These are phyloP conservation scores for Galleria mellonella DNA, from an alignment of 1,140 invertebrate genomes.

Conservation along the genomic window DNA sequence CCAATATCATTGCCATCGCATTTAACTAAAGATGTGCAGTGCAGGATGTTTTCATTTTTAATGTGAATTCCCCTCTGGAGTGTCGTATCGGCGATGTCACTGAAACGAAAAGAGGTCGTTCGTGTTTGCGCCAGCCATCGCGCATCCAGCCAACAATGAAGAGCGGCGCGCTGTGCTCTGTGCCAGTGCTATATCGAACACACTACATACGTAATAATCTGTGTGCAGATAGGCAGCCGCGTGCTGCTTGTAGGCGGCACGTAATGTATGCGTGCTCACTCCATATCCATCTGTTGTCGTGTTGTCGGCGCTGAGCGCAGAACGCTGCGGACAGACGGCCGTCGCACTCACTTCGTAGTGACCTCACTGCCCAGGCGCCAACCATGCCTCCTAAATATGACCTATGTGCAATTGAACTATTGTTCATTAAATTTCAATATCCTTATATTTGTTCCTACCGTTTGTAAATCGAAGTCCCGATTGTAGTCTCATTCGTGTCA, in stretches of 20 bases:
- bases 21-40: neutral
- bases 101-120: slow-evolving; percentile 65
- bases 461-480: neutral
- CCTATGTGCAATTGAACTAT: slow-evolving; percentile 20
- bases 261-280: slow-evolving; percentile 55
- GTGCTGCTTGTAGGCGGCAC: slow-evolving; percentile 47
- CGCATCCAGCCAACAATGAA: slow-evolving; percentile 39
- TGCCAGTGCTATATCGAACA: slow-evolving; percentile 49
- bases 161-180: slow-evolving; percentile 24
- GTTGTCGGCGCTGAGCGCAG: slow-evolving; percentile 8
- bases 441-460: neutral
- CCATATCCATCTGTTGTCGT: slow-evolving; percentile 39
- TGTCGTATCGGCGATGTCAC: slow-evolving; percentile 34
- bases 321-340: slow-evolving; percentile 19
- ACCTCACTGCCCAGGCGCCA: slow-evolving; percentile 53
- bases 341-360: slow-evolving; percentile 43
- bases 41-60: slow-evolving; percentile 26
- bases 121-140: slow-evolving; percentile 42
- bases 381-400: slow-evolving; percentile 50
- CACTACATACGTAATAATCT: slow-evolving; percentile 35
- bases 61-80: slow-evolving; percentile 31
- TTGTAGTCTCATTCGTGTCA: neutral
- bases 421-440: too few species aligned
- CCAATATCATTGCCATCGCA: neutral
- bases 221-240: slow-evolving; percentile 33